Base-by-base conservation (phyloP, 92 coral and sea anemone genomes). In the Heteractis magnifica region DNA sequence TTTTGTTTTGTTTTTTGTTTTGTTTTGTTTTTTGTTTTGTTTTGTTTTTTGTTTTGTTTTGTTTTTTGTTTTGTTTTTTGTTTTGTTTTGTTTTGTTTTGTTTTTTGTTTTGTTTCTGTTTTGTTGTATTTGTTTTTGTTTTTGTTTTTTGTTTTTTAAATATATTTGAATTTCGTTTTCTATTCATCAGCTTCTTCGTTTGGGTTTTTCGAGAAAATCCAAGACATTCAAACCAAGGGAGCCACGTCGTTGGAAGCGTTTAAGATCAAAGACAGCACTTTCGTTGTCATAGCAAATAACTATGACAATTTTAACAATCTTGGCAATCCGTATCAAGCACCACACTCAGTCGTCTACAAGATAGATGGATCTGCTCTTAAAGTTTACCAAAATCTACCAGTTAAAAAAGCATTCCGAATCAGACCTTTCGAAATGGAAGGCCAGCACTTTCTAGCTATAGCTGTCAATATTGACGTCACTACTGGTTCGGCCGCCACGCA, bases 161-260 rank as follows among this genome's bases (percentile, higher is more conserved):
- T 34, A 34, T 34, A 34, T 49, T 74, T 51, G 55, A 70, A 41
- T 41, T 72, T 72, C 5, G 44, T 10, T 10, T 65, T 0, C 41
- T 15, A 5, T 19, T 51, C 80, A 60, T 55, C 77, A 68, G 84
- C 44, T 65, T 81, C 84, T 68, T 81, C 84, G 3, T 81, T 81
- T 56, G 77, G 77, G 2, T 23, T 50, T 8, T 81, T 81, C 52
- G 77, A 81, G 77, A 55, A 51, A 52, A 65, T 81, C 65, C 77
- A 81, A 68, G 20, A 48, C 14, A 49, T 81, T 52, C 62, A 23
- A 51, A 81, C 84, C 0, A 20, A n/a, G 19, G 84, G 84, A 49
- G 84, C 84, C 2, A 49, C 1, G 6, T 81, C 84, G 4, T 65
- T 70, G 11, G 50, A 70, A 21, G 77, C 84, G 1, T 81, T 81